Percentiles rank a stretch among this genome's conserved stretches.
phyloP scores from a whole-genome alignment of 2,888 invertebrate genomes.

The Hirtodrosophila alboralis region DNA sequence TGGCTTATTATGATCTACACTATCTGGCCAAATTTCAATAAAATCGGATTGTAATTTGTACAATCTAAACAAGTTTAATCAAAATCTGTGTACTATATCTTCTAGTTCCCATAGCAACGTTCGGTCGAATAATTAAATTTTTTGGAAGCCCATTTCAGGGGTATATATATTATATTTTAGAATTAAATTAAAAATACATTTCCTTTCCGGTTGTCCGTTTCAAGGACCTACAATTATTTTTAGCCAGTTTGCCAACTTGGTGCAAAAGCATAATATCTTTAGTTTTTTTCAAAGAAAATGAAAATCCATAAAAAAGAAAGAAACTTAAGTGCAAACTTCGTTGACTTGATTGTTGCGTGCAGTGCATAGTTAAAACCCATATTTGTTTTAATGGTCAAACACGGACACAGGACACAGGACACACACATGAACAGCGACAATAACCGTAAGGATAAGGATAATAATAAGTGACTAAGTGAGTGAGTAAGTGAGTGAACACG shows the following conservation, averaged over 20 bases:
- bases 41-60: too few species aligned
- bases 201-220: too few species aligned
- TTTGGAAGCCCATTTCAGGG: too few species aligned
- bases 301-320: constrained; percentile 42
- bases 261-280: not conserved
- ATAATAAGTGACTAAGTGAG: constrained; percentile 72
- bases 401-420: constrained; percentile 5
- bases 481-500: constrained; percentile 58
- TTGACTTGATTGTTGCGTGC: constrained; percentile 49
- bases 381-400: constrained; percentile 60
- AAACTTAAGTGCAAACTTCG: constrained; percentile 40
- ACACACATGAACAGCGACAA: constrained; percentile 36
- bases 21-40: too few species aligned
- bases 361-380: constrained; percentile 61
- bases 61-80: too few species aligned
- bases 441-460: constrained; percentile 63
- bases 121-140: too few species aligned
- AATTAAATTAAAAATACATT: too few species aligned
- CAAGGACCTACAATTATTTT: too few species aligned
- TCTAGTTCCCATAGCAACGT: too few species aligned
- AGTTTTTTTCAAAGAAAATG: not conserved
- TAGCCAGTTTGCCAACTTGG: not conserved
- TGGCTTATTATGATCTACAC: too few species aligned
- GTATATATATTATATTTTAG: too few species aligned
- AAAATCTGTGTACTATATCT: too few species aligned